These are phyloP conservation scores for Plemyria rubiginata DNA, from an alignment of 2,888 invertebrate species.

Conservation along the genomic window DNA sequence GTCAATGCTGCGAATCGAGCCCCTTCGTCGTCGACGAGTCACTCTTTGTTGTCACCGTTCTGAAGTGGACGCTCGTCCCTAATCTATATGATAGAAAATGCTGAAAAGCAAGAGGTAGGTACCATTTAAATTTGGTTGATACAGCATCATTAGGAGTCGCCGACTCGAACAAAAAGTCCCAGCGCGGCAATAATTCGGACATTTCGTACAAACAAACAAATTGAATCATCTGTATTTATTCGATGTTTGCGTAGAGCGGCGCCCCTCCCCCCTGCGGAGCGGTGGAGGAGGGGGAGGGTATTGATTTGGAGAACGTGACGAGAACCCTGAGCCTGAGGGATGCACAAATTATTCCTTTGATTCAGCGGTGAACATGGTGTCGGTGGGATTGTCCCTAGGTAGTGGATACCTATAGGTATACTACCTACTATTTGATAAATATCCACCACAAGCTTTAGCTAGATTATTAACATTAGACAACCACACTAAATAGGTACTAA, in stretches of 20 bases:
- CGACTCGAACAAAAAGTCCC: slow-evolving; percentile 27
- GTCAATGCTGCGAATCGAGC: no score
- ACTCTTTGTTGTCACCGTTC: no score
- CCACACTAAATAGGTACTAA: no score
- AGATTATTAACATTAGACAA: no score
- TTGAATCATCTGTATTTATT: slow-evolving; percentile 36
- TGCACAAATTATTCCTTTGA: slow-evolving; percentile 34
- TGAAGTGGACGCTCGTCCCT: no score
- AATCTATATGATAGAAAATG: no score
- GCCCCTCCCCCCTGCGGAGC: slow-evolving; percentile 7
- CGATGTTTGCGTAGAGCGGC: slow-evolving; percentile 33
- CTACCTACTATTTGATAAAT: no score
- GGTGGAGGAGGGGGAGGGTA: slow-evolving; percentile 9
- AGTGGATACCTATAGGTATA: no score
- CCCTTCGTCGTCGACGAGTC: no score
- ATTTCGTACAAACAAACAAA: slow-evolving; percentile 34
- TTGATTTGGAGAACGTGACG: slow-evolving; percentile 34
- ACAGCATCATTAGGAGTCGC: slow-evolving; percentile 25
- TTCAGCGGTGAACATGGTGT: slow-evolving; percentile 25
- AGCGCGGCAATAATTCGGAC: slow-evolving; percentile 30
- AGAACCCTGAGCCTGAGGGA: slow-evolving; percentile 29
- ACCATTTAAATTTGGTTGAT: slow-evolving; percentile 6
- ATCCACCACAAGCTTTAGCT: no score
- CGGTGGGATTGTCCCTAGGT: slow-evolving; percentile 15
- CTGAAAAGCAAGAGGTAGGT: background rate